A percentile compares a stretch with the other conserved stretches of the same genome.
Conservation (phyloP, 2,888 invertebrate species). For the Pterostichus niger region DNA sequence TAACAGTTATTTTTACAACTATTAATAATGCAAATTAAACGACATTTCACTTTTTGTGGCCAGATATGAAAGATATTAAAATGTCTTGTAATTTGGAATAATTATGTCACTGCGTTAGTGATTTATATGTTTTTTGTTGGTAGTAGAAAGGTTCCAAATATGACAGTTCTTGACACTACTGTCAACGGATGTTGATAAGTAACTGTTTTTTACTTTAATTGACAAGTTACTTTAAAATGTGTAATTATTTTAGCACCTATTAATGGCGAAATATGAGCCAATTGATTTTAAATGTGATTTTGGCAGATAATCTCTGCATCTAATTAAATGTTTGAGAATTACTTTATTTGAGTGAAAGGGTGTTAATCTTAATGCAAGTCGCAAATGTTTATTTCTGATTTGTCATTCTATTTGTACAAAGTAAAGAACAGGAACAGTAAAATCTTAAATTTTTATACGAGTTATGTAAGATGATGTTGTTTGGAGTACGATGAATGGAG, state of each 20-base stretch:
- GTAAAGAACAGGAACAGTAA: too few species aligned
- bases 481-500: too few species aligned
- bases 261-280: too few species aligned
- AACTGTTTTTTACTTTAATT: background rate
- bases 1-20: conserved; percentile 19
- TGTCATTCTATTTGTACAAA: too few species aligned
- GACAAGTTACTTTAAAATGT: background rate
- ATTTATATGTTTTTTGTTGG: background rate
- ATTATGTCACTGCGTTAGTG: conserved; percentile 10
- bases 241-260: background rate
- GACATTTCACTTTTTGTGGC: conserved; percentile 45
- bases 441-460: too few species aligned
- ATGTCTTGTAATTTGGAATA: conserved; percentile 32
- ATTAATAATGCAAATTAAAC: conserved; percentile 32
- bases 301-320: too few species aligned
- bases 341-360: too few species aligned
- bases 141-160: background rate
- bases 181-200: background rate
- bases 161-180: background rate
- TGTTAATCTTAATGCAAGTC: too few species aligned
- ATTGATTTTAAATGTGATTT: too few species aligned
- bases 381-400: too few species aligned
- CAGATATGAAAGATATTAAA: background rate
- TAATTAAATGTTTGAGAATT: too few species aligned
- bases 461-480: too few species aligned